Conservation (phyloP, 2,797 vertebrate species). For the Halcyon badia region DNA sequence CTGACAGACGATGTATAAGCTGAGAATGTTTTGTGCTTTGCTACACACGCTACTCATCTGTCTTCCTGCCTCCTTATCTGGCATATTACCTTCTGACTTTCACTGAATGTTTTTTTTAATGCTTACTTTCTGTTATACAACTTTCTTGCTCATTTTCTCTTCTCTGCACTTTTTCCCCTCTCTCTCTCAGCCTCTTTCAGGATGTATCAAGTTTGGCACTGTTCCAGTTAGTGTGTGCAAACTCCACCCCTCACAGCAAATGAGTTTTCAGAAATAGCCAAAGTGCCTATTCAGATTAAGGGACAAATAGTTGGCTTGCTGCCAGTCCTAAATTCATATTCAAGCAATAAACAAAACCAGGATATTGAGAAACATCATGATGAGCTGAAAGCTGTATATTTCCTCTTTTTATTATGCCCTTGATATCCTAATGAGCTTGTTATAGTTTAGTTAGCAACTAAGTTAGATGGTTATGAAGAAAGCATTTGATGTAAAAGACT, state of each 20-base stretch:
- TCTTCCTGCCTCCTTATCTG: background rate
- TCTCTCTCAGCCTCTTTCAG: background rate
- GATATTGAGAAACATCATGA: background rate
- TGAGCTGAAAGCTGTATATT: background rate
- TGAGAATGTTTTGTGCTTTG: background rate
- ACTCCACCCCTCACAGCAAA: too few relatives aligned
- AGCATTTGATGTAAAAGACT: background rate
- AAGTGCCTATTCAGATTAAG: constrained; percentile 30
- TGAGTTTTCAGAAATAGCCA: background rate
- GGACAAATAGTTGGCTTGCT: constrained; percentile 4
- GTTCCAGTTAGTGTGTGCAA: background rate
- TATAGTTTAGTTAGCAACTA: background rate
- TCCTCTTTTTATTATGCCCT: background rate
- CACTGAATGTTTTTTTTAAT: background rate
- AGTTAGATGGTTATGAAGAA: background rate
- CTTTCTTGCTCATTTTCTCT: background rate
- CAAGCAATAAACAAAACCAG: constrained; percentile 13
- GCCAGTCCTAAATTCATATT: background rate
- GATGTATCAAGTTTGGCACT: background rate
- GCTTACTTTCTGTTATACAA: background rate
- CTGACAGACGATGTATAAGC: background rate
- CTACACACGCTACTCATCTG: background rate
- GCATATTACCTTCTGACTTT: background rate
- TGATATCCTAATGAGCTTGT: background rate
- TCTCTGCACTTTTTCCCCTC: background rate